Percentiles rank a stretch among this genome's conserved stretches.
Conservation (phyloP, 2,797 vertebrate genomes). For the Bradypodion pumilum region DNA sequence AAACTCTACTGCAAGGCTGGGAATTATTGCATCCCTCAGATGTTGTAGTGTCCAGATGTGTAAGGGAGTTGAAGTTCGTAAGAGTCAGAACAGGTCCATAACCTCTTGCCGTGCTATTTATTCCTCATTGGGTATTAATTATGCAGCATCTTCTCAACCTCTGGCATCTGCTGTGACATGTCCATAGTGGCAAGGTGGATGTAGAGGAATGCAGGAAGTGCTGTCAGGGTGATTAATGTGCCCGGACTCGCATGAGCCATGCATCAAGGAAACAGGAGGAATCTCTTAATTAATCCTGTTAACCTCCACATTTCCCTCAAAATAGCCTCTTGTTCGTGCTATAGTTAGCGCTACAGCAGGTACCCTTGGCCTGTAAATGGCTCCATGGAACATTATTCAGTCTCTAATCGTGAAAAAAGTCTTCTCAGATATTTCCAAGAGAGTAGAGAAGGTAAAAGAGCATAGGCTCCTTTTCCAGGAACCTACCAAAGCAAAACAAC, state of each 20-base stretch:
- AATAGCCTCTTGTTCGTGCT: not conserved
- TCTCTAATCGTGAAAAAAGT: no score
- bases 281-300: slow-evolving; percentile 14
- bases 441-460: not conserved
- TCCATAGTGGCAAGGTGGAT: not conserved
- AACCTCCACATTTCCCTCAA: not conserved
- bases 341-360: not conserved
- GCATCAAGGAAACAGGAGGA: not conserved
- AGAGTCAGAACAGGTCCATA: not conserved
- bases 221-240: not conserved
- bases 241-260: not conserved
- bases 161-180: not conserved
- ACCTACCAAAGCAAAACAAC: no score
- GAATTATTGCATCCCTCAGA: not conserved
- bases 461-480: not conserved
- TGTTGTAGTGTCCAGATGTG: not conserved
- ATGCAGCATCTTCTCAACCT: not conserved
- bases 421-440: not conserved
- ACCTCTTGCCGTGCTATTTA: not conserved
- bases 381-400: not conserved
- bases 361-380: not conserved
- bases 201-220: not conserved
- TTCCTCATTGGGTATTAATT: not conserved
- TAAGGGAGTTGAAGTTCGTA: not conserved
- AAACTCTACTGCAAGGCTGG: no score